These are phyloP conservation scores for Nephotettix cincticeps DNA, from an alignment of 1,140 invertebrate genomes.

Conservation along the genomic window DNA sequence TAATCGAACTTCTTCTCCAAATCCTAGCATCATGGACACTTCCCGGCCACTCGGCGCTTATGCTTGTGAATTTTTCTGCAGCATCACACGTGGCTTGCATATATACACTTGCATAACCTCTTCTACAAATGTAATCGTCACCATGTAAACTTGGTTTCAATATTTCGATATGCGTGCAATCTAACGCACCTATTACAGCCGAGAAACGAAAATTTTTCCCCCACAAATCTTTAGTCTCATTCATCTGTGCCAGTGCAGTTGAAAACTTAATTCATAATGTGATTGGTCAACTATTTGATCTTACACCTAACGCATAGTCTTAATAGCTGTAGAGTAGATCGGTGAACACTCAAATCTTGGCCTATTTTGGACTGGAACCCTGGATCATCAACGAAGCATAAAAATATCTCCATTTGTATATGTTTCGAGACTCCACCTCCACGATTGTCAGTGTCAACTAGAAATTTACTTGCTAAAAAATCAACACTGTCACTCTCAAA, in stretches of 20 bases:
- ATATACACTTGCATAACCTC: not conserved
- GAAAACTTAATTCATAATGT: slow-evolving; percentile 13
- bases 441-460: not conserved
- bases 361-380: not conserved
- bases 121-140: slow-evolving; percentile 14
- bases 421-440: not conserved
- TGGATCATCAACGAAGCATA: not conserved
- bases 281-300: not conserved
- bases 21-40: slow-evolving; percentile 1
- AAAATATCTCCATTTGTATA: slow-evolving; percentile 2
- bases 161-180: not conserved
- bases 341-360: not conserved
- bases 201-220: not conserved
- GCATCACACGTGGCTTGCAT: slow-evolving; percentile 20
- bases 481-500: not conserved
- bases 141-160: slow-evolving; percentile 4
- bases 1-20: not conserved
- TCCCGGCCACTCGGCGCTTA: not conserved
- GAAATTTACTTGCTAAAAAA: slow-evolving; percentile 4
- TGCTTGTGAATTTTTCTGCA: slow-evolving; percentile 14
- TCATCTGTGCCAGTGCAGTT: not conserved
- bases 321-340: not conserved
- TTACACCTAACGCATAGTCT: not conserved
- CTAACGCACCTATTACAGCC: slow-evolving; percentile 11
- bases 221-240: slow-evolving; percentile 2